A percentile compares a stretch with the other conserved stretches of the same genome.
These are phyloP conservation scores for Corythaeola cristata DNA, from an alignment of 2,113 vertebrate genomes.

Conservation along the genomic window DNA sequence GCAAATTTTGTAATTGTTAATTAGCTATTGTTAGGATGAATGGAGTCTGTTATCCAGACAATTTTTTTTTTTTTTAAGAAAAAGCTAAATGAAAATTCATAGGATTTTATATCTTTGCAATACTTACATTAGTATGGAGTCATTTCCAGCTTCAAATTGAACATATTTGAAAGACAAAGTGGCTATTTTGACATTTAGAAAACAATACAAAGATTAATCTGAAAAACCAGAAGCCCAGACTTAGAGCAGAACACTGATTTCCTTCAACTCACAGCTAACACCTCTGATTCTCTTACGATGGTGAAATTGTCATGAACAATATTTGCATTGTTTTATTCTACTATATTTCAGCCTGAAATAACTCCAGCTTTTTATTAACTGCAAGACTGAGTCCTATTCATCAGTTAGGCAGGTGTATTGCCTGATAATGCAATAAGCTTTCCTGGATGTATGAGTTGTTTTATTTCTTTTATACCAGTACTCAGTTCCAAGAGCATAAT, in stretches of 20 bases:
- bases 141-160: neutral
- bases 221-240: neutral
- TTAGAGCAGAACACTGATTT: neutral
- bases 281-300: slow-evolving; percentile 19
- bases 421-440: slow-evolving; percentile 78
- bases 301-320: slow-evolving; percentile 42
- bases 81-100: neutral
- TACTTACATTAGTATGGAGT: neutral
- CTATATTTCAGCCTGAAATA: slow-evolving; percentile 68
- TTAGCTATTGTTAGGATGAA: neutral
- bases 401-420: slow-evolving; percentile 79
- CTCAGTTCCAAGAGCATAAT: slow-evolving; percentile 73
- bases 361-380: slow-evolving; percentile 78
- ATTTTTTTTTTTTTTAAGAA: neutral
- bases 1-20: neutral
- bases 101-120: neutral
- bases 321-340: slow-evolving; percentile 58
- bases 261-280: slow-evolving; percentile 20
- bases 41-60: neutral
- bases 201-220: neutral
- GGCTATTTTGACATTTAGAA: neutral
- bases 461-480: slow-evolving; percentile 75
- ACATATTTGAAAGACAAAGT: neutral
- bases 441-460: slow-evolving; percentile 73
- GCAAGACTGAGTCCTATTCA: slow-evolving; percentile 78